Base-by-base conservation (phyloP, 2,113 vertebrate genomes). In the Festucalex cinctus region DNA sequence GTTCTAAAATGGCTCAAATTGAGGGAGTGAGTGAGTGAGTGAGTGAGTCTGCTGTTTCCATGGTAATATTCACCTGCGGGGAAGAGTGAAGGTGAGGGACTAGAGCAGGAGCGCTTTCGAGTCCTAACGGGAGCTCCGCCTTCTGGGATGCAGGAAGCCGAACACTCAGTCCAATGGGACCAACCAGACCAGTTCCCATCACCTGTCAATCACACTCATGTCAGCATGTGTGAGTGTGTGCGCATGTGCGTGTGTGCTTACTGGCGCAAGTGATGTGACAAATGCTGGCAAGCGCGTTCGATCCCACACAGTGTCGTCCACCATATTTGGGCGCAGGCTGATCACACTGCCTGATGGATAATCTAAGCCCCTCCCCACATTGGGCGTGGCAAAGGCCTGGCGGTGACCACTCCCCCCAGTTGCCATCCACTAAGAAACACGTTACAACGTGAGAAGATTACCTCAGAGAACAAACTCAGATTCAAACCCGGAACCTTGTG, bases 301-400 rank as follows among this genome's bases (percentile, higher is more conserved):
- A 0, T 3, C 88, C 88, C 0, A 54, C 63, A 44, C 88, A 89
- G 2, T 17, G 0, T 26, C 22, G 56, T 0, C 86, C 88, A 0
- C 86, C 85, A 43, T 88, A 84, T 66, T 78, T 72, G 9, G 86
- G 78, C 8, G 75, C 0, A 0, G 88, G 88, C 1, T 0, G 22
- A 39, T 87, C 49, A 49, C 88, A 86, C 3, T 0, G 56, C 24
- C 89, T 84, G 35, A 17, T 61, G 54, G 79, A 76, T 53, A 91
- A 66, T 74, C 60, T 73, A 13, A 89, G 76, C n/a, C 88, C 88
- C 68, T 56, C 75, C 61, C 85, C 88, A 44, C 88, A 89, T 54
- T 79, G 16, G 36, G 65, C 63, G 0, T 86, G 83, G 68, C 88
- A 89, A 0, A 36, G 39, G 3, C 70, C 61, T 0, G 61, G 37